phyloP scores from a whole-genome alignment of 2,797 vertebrate genomes.

The Bucorvus abyssinicus region DNA sequence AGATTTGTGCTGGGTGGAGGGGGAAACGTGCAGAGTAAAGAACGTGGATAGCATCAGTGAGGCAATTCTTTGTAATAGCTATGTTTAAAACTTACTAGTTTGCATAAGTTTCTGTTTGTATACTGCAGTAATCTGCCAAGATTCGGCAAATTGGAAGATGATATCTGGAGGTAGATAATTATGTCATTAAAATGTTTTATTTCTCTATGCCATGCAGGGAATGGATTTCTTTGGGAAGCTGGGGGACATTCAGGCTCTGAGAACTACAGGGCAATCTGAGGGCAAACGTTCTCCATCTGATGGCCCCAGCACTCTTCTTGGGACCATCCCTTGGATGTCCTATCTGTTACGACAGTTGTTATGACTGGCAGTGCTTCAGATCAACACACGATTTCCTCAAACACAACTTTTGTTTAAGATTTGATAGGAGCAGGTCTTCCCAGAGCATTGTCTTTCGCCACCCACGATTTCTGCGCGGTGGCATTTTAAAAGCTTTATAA shows the following conservation, averaged over 20 bases:
- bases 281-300: not conserved
- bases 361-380: not conserved
- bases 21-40: fast-evolving
- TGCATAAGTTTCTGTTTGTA: not conserved
- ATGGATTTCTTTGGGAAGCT: not conserved
- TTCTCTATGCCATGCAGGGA: not conserved
- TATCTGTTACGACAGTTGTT: not conserved
- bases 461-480: not conserved
- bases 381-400: not conserved
- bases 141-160: not conserved
- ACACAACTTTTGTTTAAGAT: not conserved
- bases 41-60: not conserved
- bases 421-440: not conserved
- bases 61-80: not conserved
- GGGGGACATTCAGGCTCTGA: too few relatives aligned
- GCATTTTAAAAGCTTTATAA: not conserved
- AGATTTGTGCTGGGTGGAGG: not conserved
- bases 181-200: not conserved
- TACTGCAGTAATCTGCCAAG: not conserved
- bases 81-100: not conserved
- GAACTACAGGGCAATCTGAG: not conserved
- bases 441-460: not conserved
- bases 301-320: not conserved
- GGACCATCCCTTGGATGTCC: not conserved
- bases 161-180: not conserved